These are phyloP conservation scores for Ooceraea biroi DNA, from an alignment of 1,140 invertebrate genomes.

Conservation along the genomic window DNA sequence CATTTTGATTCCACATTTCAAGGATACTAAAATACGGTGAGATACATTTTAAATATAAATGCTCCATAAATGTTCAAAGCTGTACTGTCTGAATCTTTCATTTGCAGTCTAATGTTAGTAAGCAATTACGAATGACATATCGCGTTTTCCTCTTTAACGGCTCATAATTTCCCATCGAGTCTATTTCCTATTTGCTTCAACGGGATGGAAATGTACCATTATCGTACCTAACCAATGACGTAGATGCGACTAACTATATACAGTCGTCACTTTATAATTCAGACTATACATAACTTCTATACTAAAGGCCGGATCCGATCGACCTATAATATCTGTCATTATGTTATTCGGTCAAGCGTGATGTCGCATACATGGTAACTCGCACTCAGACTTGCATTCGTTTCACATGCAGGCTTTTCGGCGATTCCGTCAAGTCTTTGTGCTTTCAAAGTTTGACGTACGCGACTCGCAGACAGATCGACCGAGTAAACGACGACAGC, in stretches of 20 bases:
- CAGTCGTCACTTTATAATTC: slow-evolving; percentile 39
- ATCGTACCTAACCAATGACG: slow-evolving; percentile 31
- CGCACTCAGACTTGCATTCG: background rate
- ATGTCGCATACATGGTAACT: background rate
- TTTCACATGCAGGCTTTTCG: no score
- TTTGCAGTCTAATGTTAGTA: no score
- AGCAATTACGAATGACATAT: background rate
- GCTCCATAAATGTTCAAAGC: no score
- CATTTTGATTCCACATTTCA: no score
- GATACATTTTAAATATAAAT: no score
- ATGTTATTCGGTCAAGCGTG: slow-evolving; percentile 1
- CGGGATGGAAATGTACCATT: background rate
- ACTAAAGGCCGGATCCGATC: slow-evolving; percentile 26
- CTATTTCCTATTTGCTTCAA: slow-evolving; percentile 29
- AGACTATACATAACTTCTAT: slow-evolving; percentile 38
- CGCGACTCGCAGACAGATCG: background rate
- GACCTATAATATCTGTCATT: slow-evolving; percentile 53
- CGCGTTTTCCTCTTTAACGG: slow-evolving; percentile 20
- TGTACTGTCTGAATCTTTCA: no score
- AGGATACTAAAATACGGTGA: no score
- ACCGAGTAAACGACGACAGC: background rate
- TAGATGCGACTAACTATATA: slow-evolving; percentile 15
- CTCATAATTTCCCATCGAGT: slow-evolving; percentile 34
- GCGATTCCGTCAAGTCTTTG: no score
- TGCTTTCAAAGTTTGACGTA: background rate